Base-by-base conservation (phyloP, 2,888 invertebrate genomes). In the Agonopterix heracliana region DNA sequence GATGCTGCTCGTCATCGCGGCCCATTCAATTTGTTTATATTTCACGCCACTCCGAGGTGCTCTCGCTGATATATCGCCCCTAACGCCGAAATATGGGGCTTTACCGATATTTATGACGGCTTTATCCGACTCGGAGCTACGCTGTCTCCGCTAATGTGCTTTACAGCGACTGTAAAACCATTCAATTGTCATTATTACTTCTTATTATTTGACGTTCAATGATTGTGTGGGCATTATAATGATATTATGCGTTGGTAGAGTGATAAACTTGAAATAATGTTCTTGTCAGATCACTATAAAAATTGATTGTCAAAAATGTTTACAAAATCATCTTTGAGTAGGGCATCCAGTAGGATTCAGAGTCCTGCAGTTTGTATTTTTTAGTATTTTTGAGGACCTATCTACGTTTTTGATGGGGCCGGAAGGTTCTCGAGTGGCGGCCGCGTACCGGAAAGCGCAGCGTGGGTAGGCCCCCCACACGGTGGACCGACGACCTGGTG, bases 21-120 rank as follows among this genome's bases (percentile, higher is more conserved):
- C 67, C 72, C 74, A 82, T 88, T 84, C 87, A 86, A 86, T 87
- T 87, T 87, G 87, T 87, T 86, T 86, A 85, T 84, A 87, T 87
- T 86, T 83, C 80, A 80, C 81, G 81, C 78, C 78, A 81, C 81
- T 81, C 78, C 67, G 81, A 82, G 84, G 81, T 80, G 84, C 82
- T 72, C 82, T 71, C 66, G 57, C 60, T 72, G 76, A 83, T 74
- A 79, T 81, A 81, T 73, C 59, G 71, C 68, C 76, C 69, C 71
- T 84, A 81, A 84, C 77, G 63, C 78, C 80, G 71, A 86, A 84
- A 85, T 86, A 86, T 83, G 79, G 81, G 70, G 75, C 78, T 72
- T 79, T 76, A 67, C 74, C 71, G 68, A 81, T 82, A 82, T 86
- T 85, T 84, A 85, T 84, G 78, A 78, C 66, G 65, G 74, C 74